Evolutionary conservation across 2,888 invertebrate species (phyloP).

Genomic region (Cheiracanthium punctorium): DNA sequence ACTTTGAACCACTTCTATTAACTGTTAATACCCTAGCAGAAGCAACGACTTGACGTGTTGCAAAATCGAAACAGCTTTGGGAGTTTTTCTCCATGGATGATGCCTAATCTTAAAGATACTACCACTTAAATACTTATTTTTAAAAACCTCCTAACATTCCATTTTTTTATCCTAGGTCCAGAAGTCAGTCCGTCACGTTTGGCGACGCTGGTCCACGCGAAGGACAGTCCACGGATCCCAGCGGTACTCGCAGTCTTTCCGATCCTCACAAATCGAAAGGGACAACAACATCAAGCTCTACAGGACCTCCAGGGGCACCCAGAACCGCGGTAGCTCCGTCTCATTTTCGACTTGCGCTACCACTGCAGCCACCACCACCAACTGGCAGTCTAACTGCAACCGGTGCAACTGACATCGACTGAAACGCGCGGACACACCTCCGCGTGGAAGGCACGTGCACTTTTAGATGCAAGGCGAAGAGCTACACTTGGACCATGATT

Average conservation of each 20-base stretch:
- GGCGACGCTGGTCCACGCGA: constrained; percentile 84
- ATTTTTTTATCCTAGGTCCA: constrained; percentile 76
- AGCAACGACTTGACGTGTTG: too few species aligned
- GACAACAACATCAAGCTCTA: constrained; percentile 65
- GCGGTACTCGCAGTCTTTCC: constrained; percentile 61
- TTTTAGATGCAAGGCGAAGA: too few species aligned
- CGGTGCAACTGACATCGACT: constrained; percentile 50
- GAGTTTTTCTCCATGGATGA: too few species aligned
- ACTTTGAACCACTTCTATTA: too few species aligned
- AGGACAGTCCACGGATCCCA: constrained; percentile 70
- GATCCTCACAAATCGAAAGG: constrained; percentile 56
- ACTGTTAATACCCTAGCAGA: too few species aligned
- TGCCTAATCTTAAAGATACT: too few species aligned
- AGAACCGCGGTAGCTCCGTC: constrained; percentile 62
- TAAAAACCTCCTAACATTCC: background rate
- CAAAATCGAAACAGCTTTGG: too few species aligned
- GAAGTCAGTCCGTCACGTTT: constrained; percentile 87
- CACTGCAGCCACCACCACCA: constrained; percentile 35
- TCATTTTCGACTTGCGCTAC: constrained; percentile 64
- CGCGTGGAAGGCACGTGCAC: constrained; percentile 41
- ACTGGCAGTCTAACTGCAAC: constrained; percentile 51
- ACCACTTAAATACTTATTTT: too few species aligned
- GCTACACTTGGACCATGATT: too few species aligned
- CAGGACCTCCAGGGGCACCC: constrained; percentile 46
- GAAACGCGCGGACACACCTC: background rate